Evolutionary conservation across 2,113 vertebrate genomes (phyloP).

Genomic region (Otolemur garnettii): DNA sequence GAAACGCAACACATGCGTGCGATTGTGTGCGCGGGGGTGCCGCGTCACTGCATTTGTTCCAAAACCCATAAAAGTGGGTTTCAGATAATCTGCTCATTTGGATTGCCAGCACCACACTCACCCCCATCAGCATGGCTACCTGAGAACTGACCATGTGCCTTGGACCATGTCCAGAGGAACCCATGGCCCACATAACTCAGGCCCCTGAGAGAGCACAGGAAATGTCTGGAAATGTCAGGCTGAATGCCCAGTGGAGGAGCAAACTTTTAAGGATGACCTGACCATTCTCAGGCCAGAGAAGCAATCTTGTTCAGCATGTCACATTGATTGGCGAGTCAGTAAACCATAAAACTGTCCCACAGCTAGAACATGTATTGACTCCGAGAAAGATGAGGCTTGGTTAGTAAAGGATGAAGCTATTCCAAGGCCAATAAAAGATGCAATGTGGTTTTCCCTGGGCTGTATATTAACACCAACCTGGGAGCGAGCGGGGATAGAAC

Average conservation of each 20-base stretch:
- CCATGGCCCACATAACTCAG: conserved; percentile 23
- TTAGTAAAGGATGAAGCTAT: conserved; percentile 62
- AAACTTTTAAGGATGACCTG: conserved; percentile 34
- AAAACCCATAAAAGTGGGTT: conserved; percentile 34
- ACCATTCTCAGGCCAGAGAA: conserved; percentile 23
- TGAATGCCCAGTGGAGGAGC: neutral
- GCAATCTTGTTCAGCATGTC: conserved; percentile 27
- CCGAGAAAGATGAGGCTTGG: conserved; percentile 40
- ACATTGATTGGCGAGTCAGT: conserved; percentile 39
- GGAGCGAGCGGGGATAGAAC: neutral
- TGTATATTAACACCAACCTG: neutral
- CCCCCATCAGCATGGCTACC: conserved; percentile 42
- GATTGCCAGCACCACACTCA: neutral
- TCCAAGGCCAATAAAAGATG: conserved; percentile 46
- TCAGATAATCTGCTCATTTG: conserved; percentile 43
- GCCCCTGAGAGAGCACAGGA: neutral
- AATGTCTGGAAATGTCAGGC: neutral
- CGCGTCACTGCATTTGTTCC: neutral
- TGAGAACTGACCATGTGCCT: conserved; percentile 71
- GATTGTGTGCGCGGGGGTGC: accelerated
- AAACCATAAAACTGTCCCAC: conserved; percentile 25
- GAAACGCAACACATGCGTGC: neutral
- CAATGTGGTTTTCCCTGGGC: conserved; percentile 11
- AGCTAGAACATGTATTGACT: neutral
- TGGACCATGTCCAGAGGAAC: conserved; percentile 62